Evolutionary conservation across 1,140 invertebrate genomes (phyloP), one percentile per base, ranked within the genome.

Genomic region (Maconellicoccus hirsutus): DNA sequence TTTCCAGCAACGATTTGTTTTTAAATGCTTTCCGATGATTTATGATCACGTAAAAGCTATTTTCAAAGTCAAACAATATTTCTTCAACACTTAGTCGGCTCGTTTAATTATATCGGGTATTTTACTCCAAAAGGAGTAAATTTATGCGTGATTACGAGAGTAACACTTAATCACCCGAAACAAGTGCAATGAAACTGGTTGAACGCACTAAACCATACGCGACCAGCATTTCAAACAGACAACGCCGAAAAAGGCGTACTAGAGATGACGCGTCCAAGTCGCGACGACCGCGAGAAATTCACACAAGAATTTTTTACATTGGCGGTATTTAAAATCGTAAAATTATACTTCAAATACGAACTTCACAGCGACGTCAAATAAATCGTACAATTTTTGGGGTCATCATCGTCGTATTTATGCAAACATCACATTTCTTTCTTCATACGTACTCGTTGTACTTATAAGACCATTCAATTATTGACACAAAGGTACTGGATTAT

Each of bases 31-130:
- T 52, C 42, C 42, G 10, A 52, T 52, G 42, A 52, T 52, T 52
- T 52, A 52, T 52, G 42, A 52, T 16, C 42, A 19, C 42, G n/a
- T 52, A 52, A 6, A 3, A 52, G n/a, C 42, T 14, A 52, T 19
- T 52, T 52, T 52, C 42, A 52, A 52, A 52, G 42, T 52, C 42
- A 52, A 52, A 52, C n/a, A 52, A 52, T 52, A 19, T 52, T 52
- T 52, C 42, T 52, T 52, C 42, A 16, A 52, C 42, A 52, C 4
- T 52, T 19, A 16, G 10, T 52, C 42, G 42, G 42, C 16, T 52
- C 42, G 42, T 52, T 52, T 52, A 52, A 52, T 52, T 52, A 52
- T 52, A 19, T 52, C 10, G 12, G 42, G 6, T 3, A 52, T 19
- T 19, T 52, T 16, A 52, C 42, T 6, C 16, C n/a, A 52, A 52